Percentiles rank a stretch among this genome's conserved stretches.
Evolutionary conservation across 2,888 invertebrate genomes (phyloP).

Genomic region (Odontothrips loti): DNA sequence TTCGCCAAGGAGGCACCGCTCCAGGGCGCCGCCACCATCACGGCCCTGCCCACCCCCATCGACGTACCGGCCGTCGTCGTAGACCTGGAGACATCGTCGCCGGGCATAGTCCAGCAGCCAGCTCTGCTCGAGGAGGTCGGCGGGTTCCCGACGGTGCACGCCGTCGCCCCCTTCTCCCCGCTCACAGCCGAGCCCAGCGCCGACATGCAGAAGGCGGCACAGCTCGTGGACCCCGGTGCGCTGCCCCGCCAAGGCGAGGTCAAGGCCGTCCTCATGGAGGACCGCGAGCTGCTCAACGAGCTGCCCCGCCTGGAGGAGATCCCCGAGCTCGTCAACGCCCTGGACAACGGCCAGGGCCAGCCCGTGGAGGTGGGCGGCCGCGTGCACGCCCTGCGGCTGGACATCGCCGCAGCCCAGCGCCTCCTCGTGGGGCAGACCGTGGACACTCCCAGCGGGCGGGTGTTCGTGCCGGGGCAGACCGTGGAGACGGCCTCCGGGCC

Average conservation of each 20-base stretch:
- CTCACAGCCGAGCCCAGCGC: conserved; percentile 52
- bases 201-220: conserved; percentile 50
- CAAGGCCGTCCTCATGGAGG: conserved; percentile 54
- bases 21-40: conserved; percentile 54
- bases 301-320: conserved; percentile 62
- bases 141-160: conserved; percentile 58
- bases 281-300: conserved; percentile 51
- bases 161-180: conserved; percentile 58
- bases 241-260: conserved; percentile 59
- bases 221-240: conserved; percentile 55
- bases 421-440: conserved; percentile 70
- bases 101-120: conserved; percentile 43
- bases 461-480: conserved; percentile 73
- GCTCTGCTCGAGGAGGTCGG: conserved; percentile 53
- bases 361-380: conserved; percentile 53
- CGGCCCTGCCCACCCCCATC: conserved; percentile 51
- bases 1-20: conserved; percentile 45
- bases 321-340: conserved; percentile 53
- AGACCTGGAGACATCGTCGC: conserved; percentile 48
- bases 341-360: conserved; percentile 57
- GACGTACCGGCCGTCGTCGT: conserved; percentile 53
- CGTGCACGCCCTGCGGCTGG: conserved; percentile 60
- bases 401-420: conserved; percentile 60
- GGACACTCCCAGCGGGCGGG: conserved; percentile 62
- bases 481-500: conserved; percentile 63